Base-by-base conservation (phyloP, 1,140 invertebrate genomes). In the Pogonognathellus flavescens region DNA sequence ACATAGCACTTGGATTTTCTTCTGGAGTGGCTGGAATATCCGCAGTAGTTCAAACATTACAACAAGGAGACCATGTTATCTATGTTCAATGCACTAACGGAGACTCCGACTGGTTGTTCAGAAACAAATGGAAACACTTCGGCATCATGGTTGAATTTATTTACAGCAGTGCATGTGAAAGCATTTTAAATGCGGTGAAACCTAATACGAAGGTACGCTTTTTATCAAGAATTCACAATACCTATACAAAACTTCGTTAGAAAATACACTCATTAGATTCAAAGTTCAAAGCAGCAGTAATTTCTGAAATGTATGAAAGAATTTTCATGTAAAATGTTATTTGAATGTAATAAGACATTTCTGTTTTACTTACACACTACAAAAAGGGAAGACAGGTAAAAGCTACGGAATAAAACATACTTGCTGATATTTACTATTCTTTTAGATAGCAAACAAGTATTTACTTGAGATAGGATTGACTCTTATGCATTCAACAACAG, bases 31-130 rank as follows among this genome's bases (percentile, higher is more conserved):
- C 96, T 41, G 94, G 97, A 0, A 95, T 93, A 0, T 95, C 94
- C 5, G 93, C 94, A 4, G 90, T 99, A 1, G 91, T 94, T 0
- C 93, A 95, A 80, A 90, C 98, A 70, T 91, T 99, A 0, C 93
- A 93, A 81, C 86, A 91, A 85, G 98, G 98, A 0, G 98, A 99
- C 91, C 97, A 99, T 90, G 93, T 99, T 7, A 90, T 99, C 41
- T 94, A 94, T 85, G 94, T 95, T 85, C 96, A 99, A 91, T 98
- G 99, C 91, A 92, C 99, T 7, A 99, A 99, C 90, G 98, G 98
- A 82, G 98, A 97, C 55, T 41, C 82, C 6, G 49, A 85, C 22
- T 66, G 87, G 87, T 85, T 88, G 10, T 88, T 88, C 49, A 14
- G 87, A 22, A 86, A 88, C 82, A 88, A 88, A 84, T 88, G 87